Base-by-base conservation (phyloP, 2,113 vertebrate genomes). In the Machaerirhynchus nigripectus region DNA sequence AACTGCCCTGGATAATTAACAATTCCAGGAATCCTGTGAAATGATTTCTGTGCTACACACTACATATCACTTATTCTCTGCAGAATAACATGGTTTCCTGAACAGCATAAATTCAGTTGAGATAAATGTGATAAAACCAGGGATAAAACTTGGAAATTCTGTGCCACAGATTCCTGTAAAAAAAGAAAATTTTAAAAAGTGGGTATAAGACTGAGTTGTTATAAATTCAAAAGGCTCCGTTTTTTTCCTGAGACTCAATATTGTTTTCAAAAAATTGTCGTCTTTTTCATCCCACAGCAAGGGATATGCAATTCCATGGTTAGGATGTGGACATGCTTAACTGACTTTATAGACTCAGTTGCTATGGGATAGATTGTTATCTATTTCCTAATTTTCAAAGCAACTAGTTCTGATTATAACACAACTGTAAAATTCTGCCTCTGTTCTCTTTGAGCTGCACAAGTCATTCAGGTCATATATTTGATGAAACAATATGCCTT, bases 321-420 rank as follows among this genome's bases (percentile, higher is more conserved):
- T 47, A 61, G 31, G 20, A 21, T 71, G 46, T 37, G 33, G 23
- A 47, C 39, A 42, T 31, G 4, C 8, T 69, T 74, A 52, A 11
- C 55, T 53, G 28, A 68, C 26, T 83, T 89, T 35, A 39, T 18
- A 67, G 1, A 3, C 11, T 33, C 15, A 37, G 59, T 1, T 39
- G 24, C 4, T 68, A 7, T 0, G 0, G 19, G 35, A 33, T 37
- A 6, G 27, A 30, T 61, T 61, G 18, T 2, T 22, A 7, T 50
- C 4, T 31, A 15, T 57, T 80, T 70, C 15, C 9, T 44, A 80
- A 57, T 79, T 63, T 86, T 68, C 26, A 68, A 63, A n/a, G 2
- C 40, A 55, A 37, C 4, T 31, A 20, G 9, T 26, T 39, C 49
- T 79, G 21, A 10, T 37, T 82, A 39, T 47, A 65, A 15, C 21